Conservation (phyloP, 2,888 invertebrate genomes). For the Nomada fabriciana region DNA sequence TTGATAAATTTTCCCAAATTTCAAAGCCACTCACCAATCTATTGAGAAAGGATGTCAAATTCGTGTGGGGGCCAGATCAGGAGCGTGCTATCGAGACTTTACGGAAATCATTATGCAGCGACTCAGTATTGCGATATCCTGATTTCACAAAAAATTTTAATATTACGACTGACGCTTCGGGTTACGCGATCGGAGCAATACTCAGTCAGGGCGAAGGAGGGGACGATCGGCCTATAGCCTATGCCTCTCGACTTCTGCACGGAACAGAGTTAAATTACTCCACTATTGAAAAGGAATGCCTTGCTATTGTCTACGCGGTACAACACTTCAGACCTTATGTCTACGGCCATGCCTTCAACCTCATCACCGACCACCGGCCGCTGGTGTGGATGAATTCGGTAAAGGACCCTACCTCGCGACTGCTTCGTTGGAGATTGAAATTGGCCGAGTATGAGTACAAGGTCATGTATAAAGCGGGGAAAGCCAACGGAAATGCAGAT, state of each 20-base stretch:
- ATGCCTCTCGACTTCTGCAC: background rate
- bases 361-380: conserved; percentile 1
- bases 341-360: background rate
- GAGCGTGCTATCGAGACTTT: background rate
- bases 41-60: background rate
- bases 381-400: background rate
- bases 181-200: conserved; percentile 13
- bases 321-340: background rate
- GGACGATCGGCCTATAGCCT: conserved; percentile 4
- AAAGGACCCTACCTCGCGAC: background rate
- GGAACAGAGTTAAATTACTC: background rate
- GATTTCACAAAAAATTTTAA: conserved; percentile 7
- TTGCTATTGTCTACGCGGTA: background rate
- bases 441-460: background rate
- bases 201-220: conserved; percentile 25
- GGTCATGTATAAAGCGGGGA: background rate
- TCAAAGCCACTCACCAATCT: background rate
- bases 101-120: background rate
- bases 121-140: conserved; percentile 16
- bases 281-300: background rate
- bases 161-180: conserved; percentile 17
- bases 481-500: background rate
- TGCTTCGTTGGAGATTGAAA: background rate
- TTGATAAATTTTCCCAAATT: conserved; percentile 8
- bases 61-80: conserved; percentile 4